Conservation (phyloP, 2,888 invertebrate genomes). For the Rhagonycha lutea region DNA sequence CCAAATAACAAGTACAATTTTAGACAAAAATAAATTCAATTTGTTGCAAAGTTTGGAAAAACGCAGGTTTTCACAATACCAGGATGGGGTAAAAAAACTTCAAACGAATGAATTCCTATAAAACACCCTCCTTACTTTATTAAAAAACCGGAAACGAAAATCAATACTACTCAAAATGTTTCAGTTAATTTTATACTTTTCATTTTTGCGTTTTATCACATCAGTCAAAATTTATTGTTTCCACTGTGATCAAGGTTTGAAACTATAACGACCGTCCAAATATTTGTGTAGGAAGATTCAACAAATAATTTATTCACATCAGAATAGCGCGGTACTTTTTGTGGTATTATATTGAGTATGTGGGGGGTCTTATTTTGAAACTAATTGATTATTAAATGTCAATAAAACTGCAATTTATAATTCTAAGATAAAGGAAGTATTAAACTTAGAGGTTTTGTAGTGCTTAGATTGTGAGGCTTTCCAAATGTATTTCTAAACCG, state of each 20-base stretch:
- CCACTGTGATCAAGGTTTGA: not conserved
- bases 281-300: not conserved
- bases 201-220: not conserved
- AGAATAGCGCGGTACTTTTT: not conserved
- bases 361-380: not conserved
- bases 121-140: not conserved
- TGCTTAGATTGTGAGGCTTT: not conserved
- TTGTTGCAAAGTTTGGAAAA: not conserved
- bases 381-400: not conserved
- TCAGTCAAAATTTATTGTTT: not conserved
- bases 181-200: not conserved
- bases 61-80: not conserved
- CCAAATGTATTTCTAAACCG: not conserved
- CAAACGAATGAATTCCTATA: not conserved
- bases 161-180: not conserved
- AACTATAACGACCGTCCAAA: not conserved
- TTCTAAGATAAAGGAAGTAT: not conserved
- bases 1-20: not conserved
- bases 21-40: not conserved
- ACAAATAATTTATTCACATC: not conserved
- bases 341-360: not conserved
- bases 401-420: not conserved
- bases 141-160: not conserved
- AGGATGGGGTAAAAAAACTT: not conserved
- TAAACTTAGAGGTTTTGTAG: not conserved